Base-by-base conservation (phyloP, 2,113 vertebrate genomes). In the Pipa parva region DNA sequence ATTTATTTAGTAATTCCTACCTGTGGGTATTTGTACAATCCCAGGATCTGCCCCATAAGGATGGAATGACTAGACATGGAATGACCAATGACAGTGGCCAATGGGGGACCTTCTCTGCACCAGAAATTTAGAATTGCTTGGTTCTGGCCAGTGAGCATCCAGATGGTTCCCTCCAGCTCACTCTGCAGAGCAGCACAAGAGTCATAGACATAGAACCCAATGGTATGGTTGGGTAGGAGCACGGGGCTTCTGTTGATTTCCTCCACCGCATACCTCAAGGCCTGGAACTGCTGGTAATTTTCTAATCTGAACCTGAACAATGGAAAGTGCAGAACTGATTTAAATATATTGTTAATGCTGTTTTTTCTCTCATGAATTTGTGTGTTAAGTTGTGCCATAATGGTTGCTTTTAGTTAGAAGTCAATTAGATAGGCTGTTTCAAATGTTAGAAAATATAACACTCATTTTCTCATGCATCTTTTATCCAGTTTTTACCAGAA, bases 231-330 rank as follows among this genome's bases (percentile, higher is more conserved):
- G 27, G 73, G 72, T 25, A 76, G 71, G 45, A 80, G 39, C 9
- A 13, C 7, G 12, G 69, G 46, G 9, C 63, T 26, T 1, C 3
- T 25, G 22, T n/a, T n/a, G n/a, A n/a, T n/a, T n/a, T n/a, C n/a
- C n/a, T n/a, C n/a, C n/a, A n/a, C n/a, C n/a, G n/a, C n/a, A n/a
- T n/a, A n/a, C n/a, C n/a, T n/a, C n/a, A n/a, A n/a, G n/a, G n/a
- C n/a, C n/a, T n/a, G n/a, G 55, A 73, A 63, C 24, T 59, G 63
- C 20, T 68, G 71, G 58, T 75, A 73, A 25, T 52, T 52, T 39
- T 64, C 63, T 42, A 72, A 12, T 2, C 26, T 42, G n/a, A 72
- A 72, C 37, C 71, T 72, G 20, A 17, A 56, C 5, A 6, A 45
- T 37, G 5, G 27, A n/a, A n/a, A n/a, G n/a, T n/a, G n/a, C n/a